Base-by-base conservation (phyloP, 2,888 invertebrate genomes). In the Aphodius sticticus region DNA sequence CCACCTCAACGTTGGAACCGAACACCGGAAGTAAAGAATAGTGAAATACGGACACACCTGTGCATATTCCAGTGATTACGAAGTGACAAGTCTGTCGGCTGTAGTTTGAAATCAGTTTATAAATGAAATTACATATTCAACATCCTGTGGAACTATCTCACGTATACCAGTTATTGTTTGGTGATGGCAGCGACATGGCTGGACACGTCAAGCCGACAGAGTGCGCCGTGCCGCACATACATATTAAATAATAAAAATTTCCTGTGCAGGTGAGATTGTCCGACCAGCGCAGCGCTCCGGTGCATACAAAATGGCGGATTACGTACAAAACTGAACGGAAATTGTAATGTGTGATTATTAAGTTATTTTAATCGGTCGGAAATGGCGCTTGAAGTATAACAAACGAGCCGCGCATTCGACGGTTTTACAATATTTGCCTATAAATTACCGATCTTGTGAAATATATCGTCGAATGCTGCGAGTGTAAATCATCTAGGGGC, bases 91-190 rank as follows among this genome's bases (percentile, higher is more conserved):
- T 53, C 53, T 53, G 53, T 53, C 53, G 53, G 53, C 53, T 53
- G 53, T 53, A 53, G 53, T 53, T 53, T 53, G 53, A 53, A 53
- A 53, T 53, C 2, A 53, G 53, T 53, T 53, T 53, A 74, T 74
- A 35, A 77, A 79, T 75, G 74, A 79, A 79, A 79, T 77, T 79
- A 77, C 71, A 77, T 69, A 77, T 79, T 77, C 79, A 16, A 77
- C 69, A 77, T 79, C 79, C 77, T 71, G 77, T 74, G 76, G 74
- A 77, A 79, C 75, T 77, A 77, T 77, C 79, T 79, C 77, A 77
- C 79, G 79, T 79, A 26, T 26, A 72, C 70, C 72, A 72, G 77
- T 77, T 77, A 75, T 79, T 16, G 77, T 79, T 79, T 69, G 75
- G 36, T 77, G 79, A 72, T 77, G 75, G 71, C 72, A 16, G 75